These are phyloP conservation scores for Drosophila peninsularis DNA, from an alignment of 2,888 invertebrate genomes.

Conservation along the genomic window DNA sequence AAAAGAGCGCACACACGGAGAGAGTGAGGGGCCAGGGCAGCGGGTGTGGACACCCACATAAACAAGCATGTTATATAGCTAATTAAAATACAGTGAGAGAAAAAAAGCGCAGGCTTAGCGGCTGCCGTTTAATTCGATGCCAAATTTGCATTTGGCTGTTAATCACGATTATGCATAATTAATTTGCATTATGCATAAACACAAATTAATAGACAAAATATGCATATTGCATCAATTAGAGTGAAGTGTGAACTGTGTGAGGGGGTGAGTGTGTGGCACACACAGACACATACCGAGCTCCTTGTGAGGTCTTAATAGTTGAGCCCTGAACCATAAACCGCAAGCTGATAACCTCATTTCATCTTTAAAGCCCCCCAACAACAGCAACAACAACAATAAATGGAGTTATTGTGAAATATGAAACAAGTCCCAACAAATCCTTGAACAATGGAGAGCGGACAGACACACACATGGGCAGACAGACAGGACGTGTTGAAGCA, in stretches of 20 bases:
- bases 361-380: slow-evolving; percentile 64
- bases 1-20: slow-evolving; percentile 28
- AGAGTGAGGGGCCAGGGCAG: neutral
- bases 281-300: slow-evolving; percentile 4
- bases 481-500: slow-evolving; percentile 74
- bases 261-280: neutral
- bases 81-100: slow-evolving; percentile 58
- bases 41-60: slow-evolving; percentile 1
- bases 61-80: slow-evolving; percentile 24
- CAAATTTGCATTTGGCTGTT: slow-evolving; percentile 76
- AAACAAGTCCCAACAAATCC: slow-evolving; percentile 79
- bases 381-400: slow-evolving; percentile 58
- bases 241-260: slow-evolving; percentile 31
- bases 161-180: slow-evolving; percentile 80
- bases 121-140: slow-evolving; percentile 54
- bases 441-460: slow-evolving; percentile 67
- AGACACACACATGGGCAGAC: slow-evolving; percentile 16
- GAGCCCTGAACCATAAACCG: slow-evolving; percentile 53
- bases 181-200: slow-evolving; percentile 78
- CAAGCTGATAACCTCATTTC: slow-evolving; percentile 72
- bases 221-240: slow-evolving; percentile 76
- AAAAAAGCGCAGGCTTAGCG: slow-evolving; percentile 30
- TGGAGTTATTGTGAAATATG: slow-evolving; percentile 79
- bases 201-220: slow-evolving; percentile 80
- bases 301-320: slow-evolving; percentile 45